Conservation (phyloP, 2,888 invertebrate species). For the Leptopilina syphax region DNA sequence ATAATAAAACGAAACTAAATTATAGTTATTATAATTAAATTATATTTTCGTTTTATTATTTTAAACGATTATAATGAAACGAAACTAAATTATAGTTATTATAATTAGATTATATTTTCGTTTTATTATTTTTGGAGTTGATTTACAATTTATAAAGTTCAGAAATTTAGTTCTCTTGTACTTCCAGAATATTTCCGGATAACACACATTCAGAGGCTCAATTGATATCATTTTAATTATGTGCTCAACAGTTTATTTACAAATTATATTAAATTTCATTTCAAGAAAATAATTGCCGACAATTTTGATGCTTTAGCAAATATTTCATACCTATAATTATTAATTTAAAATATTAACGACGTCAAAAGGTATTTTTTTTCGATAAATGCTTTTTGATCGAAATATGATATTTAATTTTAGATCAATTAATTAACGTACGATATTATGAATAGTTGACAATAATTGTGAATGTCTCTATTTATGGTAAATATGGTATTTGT, state of each 20-base stretch:
- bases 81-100: not conserved
- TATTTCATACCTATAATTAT: not conserved
- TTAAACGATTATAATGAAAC: not conserved
- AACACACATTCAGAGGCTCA: no score
- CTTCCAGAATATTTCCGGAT: no score
- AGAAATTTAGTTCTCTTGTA: no score
- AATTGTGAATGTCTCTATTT: not conserved
- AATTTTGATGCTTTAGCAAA: not conserved
- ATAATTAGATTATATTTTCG: no score
- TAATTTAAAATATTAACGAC: not conserved
- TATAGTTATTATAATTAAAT: no score
- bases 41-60: no score
- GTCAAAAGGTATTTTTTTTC: not conserved
- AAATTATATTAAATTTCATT: no score
- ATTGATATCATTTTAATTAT: no score
- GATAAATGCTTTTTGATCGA: constrained; percentile 5
- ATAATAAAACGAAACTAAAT: not conserved
- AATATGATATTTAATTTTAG: constrained; percentile 13
- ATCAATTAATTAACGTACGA: constrained; percentile 18
- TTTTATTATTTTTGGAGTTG: not conserved
- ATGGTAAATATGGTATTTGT: constrained; percentile 1
- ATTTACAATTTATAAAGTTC: not conserved
- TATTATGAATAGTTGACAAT: not conserved
- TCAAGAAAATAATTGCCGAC: no score
- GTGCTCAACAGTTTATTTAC: no score